These are phyloP conservation scores for Drosophila triauraria DNA, from an alignment of 1,140 invertebrate species.

Conservation along the genomic window DNA sequence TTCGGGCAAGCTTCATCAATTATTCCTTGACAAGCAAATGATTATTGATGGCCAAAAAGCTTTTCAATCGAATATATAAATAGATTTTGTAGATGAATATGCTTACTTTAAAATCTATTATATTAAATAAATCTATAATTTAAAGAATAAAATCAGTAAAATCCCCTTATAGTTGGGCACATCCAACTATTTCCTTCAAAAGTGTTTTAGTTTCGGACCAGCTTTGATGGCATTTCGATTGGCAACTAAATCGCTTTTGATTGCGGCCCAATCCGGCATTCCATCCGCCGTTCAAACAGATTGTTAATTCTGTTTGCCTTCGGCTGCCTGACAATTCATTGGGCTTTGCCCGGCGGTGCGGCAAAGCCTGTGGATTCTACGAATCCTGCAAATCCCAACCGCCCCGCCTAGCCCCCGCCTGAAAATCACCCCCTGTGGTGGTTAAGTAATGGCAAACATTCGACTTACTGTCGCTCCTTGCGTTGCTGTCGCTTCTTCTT, in stretches of 20 bases:
- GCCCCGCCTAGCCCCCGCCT: background rate
- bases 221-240: slow-evolving; percentile 13
- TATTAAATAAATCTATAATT: background rate
- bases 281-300: slow-evolving; percentile 44
- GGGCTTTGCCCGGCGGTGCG: slow-evolving; percentile 13
- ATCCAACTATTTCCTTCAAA: background rate
- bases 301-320: slow-evolving; percentile 53
- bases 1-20: background rate
- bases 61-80: background rate
- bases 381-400: slow-evolving; percentile 3
- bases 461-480: slow-evolving; percentile 91
- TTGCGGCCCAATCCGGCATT: slow-evolving; percentile 39
- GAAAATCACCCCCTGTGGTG: slow-evolving; percentile 19
- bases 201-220: slow-evolving; percentile 8
- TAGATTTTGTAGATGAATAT: no score
- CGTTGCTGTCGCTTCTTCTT: slow-evolving; percentile 94
- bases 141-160: background rate
- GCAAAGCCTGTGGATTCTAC: slow-evolving; percentile 41
- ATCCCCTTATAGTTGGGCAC: background rate
- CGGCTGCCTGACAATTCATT: slow-evolving; percentile 36
- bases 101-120: background rate
- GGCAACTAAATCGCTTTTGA: slow-evolving; percentile 42
- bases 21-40: background rate
- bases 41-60: background rate
- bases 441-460: slow-evolving; percentile 58